Conservation (phyloP, 2,113 vertebrate genomes). For the Crypturellus undulatus region DNA sequence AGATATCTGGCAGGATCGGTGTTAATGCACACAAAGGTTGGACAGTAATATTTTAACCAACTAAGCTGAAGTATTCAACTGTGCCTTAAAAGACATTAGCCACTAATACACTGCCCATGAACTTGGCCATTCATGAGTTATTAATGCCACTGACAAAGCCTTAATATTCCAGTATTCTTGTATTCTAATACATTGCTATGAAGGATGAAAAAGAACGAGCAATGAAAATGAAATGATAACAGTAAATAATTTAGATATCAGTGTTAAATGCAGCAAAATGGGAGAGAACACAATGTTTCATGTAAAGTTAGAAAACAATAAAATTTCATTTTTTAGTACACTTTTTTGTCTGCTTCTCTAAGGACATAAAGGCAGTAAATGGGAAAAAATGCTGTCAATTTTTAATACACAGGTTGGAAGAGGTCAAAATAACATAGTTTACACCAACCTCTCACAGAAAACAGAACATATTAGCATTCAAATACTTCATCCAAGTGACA, state of each 20-base stretch:
- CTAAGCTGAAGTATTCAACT: background rate
- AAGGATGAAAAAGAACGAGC: background rate
- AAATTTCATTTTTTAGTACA: background rate
- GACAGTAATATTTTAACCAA: conserved; percentile 4
- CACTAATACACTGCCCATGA: background rate
- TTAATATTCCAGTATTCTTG: background rate
- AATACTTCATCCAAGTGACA: background rate
- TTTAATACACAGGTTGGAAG: background rate
- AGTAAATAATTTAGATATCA: conserved; percentile 29
- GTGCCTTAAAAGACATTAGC: background rate
- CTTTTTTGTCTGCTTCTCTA: background rate
- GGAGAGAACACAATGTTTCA: background rate
- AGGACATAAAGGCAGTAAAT: background rate
- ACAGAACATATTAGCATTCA: background rate
- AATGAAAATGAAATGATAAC: conserved; percentile 9
- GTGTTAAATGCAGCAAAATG: background rate
- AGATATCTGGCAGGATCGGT: background rate
- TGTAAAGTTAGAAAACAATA: background rate
- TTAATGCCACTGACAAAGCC: background rate
- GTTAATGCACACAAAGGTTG: background rate
- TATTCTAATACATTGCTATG: background rate
- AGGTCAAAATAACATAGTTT: background rate
- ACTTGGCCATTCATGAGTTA: background rate
- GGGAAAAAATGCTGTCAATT: background rate
- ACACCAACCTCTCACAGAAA: background rate